Base-by-base conservation (phyloP, 2,888 invertebrate species). In the Mythimna pallens region DNA sequence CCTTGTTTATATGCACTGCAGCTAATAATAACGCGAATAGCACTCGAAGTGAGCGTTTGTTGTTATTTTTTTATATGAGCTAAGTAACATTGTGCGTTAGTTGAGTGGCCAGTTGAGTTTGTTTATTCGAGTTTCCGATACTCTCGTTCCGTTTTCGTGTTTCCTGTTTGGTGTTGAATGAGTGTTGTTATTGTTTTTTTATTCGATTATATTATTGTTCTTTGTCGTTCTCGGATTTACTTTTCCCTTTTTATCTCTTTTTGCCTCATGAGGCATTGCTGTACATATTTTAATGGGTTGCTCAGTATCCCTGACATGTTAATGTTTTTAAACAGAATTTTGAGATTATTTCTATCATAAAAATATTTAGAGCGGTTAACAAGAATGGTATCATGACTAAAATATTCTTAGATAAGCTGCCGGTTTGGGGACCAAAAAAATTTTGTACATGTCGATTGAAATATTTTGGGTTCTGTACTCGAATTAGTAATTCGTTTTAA, bases 21-120 rank as follows among this genome's bases (percentile, higher is more conserved):
- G 93, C 95, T 95, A 95, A 95, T 95, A 95, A 95, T 96, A 95
- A 92, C 89, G 93, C 94, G 93, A 93, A 93, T 93, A 92, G 91
- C 93, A 93, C 93, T 92, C 89, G 83, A 88, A 90, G 90, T 88
- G 89, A 89, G 89, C 89, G 91, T 90, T 92, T 92, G 91, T 92
- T 93, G 90, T 92, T 92, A 91, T 91, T 92, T 90, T 76, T 90
- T 90, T 90, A 90, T 90, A 87, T 90, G 88, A 87, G 89, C 89
- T 91, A 89, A 90, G 89, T 89, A 89, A 89, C 88, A 84, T 88
- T 87, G 80, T 86, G 87, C 87, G 89, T 84, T 85, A 85, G 84
- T 89, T 92, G 91, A 93, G 92, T 92, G 91, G 90, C 86, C 83
- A 80, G 87, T 90, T 89, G 91, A 93, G 92, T 92, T 92, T 91